These are phyloP conservation scores for Fregetta grallaria DNA, from an alignment of 2,113 vertebrate species.

Conservation along the genomic window DNA sequence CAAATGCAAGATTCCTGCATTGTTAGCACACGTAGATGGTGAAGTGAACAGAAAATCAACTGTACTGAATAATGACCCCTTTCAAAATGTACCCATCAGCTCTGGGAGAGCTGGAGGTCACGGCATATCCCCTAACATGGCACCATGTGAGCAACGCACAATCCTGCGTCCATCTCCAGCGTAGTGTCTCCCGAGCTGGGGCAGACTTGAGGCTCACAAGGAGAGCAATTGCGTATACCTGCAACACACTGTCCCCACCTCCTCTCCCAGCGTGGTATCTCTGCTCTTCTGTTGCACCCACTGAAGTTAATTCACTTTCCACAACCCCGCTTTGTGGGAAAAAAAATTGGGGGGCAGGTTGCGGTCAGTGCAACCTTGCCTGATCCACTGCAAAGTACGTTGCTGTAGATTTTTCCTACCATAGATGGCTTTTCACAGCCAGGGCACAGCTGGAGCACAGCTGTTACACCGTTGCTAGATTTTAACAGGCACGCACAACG, in stretches of 20 bases:
- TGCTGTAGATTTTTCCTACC: not conserved
- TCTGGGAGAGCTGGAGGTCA: not conserved
- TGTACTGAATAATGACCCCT: fast-evolving
- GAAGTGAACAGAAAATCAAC: not conserved
- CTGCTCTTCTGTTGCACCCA: fast-evolving
- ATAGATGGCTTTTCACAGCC: not conserved
- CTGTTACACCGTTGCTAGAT: not conserved
- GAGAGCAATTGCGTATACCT: fast-evolving
- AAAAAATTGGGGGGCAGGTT: too few species aligned
- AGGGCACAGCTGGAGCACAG: slow-evolving; percentile 43
- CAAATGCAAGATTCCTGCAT: fast-evolving
- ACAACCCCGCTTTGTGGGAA: not conserved
- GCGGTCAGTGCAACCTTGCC: not conserved
- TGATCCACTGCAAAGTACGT: not conserved
- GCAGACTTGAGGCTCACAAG: not conserved
- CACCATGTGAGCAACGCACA: not conserved
- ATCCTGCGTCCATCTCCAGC: fast-evolving
- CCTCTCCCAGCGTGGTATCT: not conserved
- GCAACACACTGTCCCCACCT: not conserved
- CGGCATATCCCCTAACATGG: not conserved
- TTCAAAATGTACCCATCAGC: not conserved
- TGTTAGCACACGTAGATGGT: fast-evolving
- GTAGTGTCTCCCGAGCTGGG: not conserved
- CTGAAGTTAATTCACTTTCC: not conserved
- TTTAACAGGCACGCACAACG: not conserved